Percentiles rank a stretch among this genome's conserved stretches.
phyloP scores from a whole-genome alignment of 2,113 vertebrate species.

The Gracilinanus agilis region DNA sequence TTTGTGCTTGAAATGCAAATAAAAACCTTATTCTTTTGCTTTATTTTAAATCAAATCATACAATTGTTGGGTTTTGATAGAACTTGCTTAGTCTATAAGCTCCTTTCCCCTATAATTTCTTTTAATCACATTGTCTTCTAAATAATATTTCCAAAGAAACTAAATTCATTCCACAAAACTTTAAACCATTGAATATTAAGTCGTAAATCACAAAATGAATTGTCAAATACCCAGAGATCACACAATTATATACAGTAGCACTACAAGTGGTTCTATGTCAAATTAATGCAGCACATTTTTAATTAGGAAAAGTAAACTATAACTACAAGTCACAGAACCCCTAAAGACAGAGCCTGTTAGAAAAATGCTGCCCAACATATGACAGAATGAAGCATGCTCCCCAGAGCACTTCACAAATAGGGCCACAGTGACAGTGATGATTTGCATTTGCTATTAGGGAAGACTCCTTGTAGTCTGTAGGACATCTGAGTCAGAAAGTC shows the following conservation, averaged over 20 bases:
- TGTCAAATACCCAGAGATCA: constrained; percentile 20
- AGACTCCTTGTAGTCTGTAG: not conserved
- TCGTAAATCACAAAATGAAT: constrained; percentile 2
- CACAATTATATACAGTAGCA: not conserved
- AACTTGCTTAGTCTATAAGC: not conserved
- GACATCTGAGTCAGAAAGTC: not conserved
- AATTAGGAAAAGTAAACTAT: constrained; percentile 34
- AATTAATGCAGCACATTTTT: not conserved
- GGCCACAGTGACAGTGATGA: not conserved
- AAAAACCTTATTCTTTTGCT: not conserved
- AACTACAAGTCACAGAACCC: not conserved
- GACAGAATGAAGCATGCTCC: not conserved
- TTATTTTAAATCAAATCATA: not conserved
- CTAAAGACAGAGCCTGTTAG: not conserved
- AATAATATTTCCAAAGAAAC: not conserved
- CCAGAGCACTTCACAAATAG: not conserved
- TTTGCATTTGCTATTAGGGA: constrained; percentile 15
- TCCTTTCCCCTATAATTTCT: not conserved
- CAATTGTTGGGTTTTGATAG: not conserved
- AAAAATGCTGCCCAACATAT: not conserved
- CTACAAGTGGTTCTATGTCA: not conserved
- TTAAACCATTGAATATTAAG: not conserved
- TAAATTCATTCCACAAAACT: not conserved
- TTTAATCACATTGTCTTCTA: not conserved
- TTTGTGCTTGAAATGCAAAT: not conserved